phyloP scores from a whole-genome alignment of 2,888 invertebrate genomes.

The Hanleya hanleyi region DNA sequence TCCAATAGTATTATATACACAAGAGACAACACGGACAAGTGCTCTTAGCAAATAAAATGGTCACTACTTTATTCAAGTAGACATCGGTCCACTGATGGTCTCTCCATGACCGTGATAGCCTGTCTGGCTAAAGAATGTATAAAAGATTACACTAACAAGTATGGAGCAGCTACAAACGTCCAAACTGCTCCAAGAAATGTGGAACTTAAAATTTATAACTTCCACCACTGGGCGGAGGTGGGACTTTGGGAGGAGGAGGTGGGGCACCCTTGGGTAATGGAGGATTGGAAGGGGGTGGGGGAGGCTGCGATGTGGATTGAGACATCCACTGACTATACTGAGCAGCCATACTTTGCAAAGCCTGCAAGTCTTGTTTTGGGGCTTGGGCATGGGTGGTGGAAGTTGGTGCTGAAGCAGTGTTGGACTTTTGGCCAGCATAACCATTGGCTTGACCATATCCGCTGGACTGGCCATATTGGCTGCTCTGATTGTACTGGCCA shows the following conservation, averaged over 20 bases:
- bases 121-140: too few relatives aligned
- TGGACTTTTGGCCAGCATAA: constrained; percentile 7
- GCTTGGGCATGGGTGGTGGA: constrained; percentile 2
- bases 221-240: constrained; percentile 18
- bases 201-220: neutral
- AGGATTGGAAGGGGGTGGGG: constrained; percentile 32
- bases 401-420: neutral
- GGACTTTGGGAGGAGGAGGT: constrained; percentile 26
- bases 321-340: constrained; percentile 53
- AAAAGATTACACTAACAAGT: too few relatives aligned
- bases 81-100: too few relatives aligned
- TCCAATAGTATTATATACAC: too few relatives aligned
- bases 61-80: too few relatives aligned
- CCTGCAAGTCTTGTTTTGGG: constrained; percentile 7
- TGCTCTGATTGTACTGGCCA: constrained; percentile 10
- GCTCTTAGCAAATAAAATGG: too few relatives aligned
- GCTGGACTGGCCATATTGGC: constrained; percentile 6
- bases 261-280: constrained; percentile 12
- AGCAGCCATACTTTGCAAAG: constrained; percentile 41
- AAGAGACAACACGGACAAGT: too few relatives aligned
- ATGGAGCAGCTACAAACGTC: too few relatives aligned
- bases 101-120: too few relatives aligned
- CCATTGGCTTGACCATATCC: constrained; percentile 12
- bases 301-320: constrained; percentile 24
- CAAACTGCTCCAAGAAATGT: too few relatives aligned